Evolutionary conservation across 1,140 invertebrate species (phyloP), one percentile per base, ranked within the genome.

Genomic region (Stegodyphus dumicola): DNA sequence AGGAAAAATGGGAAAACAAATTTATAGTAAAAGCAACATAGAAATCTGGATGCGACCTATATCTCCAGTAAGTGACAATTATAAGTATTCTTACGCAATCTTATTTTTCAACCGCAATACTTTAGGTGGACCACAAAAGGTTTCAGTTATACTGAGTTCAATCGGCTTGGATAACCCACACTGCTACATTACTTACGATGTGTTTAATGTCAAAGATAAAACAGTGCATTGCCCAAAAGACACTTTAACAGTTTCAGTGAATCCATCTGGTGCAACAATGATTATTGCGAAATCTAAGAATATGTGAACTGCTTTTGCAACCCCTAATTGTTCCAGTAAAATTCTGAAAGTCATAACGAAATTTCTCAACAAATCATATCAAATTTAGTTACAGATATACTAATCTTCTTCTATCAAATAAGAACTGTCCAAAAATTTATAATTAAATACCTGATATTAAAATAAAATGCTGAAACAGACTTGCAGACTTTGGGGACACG

Each of bases 31-130:
- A 88, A 95, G 95, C 88, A 95, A 95, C 81, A 96, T 97, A 88
- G 96, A 97, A 91, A 96, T 97, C 89, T 97, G 96, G 96, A 95
- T 95, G 0, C 92, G 95, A 69, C 96, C 96, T 0, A 95, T 97
- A 69, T 93, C 94, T 48, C 96, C 96, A 0, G 92, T 96, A 15
- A 94, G 94, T 85, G 93, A 95, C 87, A 66, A 15, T 54, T 33
- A 33, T 33, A 95, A 95, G 90, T 96, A 96, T 90, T 97, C 96
- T 5, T 97, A 96, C 89, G 96, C 95, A 7, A 93, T 97, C 75
- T 95, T 95, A 1, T 96, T 97, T 90, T 92, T 97, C 2, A 97
- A 97, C 90, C 91, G 95, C 81, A 92, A 96, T 88, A 96, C 95
- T 0, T 95, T 97, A 90, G 96, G 96, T 17, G 97, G 96, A 6